Evolutionary conservation across 2,797 vertebrate genomes (phyloP), one percentile per base, ranked within the genome.

Genomic region (Sebastolobus alascanus): DNA sequence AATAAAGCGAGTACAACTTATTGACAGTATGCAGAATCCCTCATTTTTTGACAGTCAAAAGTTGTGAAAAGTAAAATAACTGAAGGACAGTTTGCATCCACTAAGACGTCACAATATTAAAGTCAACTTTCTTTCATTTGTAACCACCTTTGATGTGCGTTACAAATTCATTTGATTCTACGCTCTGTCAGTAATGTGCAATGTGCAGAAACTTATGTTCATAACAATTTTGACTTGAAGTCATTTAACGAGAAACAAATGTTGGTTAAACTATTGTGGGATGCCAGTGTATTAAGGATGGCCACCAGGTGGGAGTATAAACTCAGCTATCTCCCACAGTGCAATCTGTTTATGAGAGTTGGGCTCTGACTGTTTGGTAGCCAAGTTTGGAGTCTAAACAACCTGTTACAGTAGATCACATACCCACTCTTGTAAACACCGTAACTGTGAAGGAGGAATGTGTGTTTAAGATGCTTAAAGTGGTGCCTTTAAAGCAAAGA

Each of bases 281-380:
- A 7, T 58, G 68, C 25, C 3, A 18, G 20, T 73, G 11, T 80
- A 16, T 69, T 37, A 38, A 33, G 3, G 2, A 16, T 54, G 74
- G 35, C 91, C 94, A 93, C 93, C 73, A 94, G 94, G 78, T 91
- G 93, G 94, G 52, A 83, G 84, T 87, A 85, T 84, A 56, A 67
- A 37, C 71, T 46, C 83, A 87, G 8, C 56, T 61, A 77, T 86
- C 35, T 52, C 22, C 68, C 11, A 3, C 33, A 61, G 58, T 27
- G 5, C 2, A 13, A 70, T 33, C 18, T 84, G 82, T 90, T 89
- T 82, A 65, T 75, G 72, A 84, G 82, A 71, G 55, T 73, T 74
- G 31, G 14, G 56, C 46, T 83, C 20, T 71, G 31, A 22, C 66
- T 86, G 69, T 83, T 73, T 78, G 73, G 66, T 58, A 77, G 84